Percentiles rank a stretch among this genome's conserved stretches.
Conservation (phyloP, 2,113 vertebrate genomes). For the Leptocoma aspasia region DNA sequence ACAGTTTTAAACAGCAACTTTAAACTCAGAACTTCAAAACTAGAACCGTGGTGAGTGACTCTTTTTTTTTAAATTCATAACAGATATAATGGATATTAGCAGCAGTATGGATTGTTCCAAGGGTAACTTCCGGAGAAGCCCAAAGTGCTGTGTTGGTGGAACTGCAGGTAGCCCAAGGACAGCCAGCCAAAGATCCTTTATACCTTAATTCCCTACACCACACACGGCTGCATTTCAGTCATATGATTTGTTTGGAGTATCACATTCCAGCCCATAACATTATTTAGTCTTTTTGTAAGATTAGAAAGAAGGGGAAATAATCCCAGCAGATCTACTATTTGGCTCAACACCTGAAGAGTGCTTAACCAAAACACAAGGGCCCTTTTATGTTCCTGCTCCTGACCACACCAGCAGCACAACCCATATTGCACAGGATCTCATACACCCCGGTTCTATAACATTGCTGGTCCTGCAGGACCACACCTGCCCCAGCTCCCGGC, state of each 20-base stretch:
- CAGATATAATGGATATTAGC: not conserved
- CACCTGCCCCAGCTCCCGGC: accelerated
- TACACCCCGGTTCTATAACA: accelerated
- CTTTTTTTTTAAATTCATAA: too few relatives aligned
- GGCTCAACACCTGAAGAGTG: not conserved
- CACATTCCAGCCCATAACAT: not conserved
- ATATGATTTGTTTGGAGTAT: not conserved
- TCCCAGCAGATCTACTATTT: not conserved
- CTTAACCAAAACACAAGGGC: not conserved
- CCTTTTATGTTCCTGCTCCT: not conserved
- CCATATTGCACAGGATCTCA: too few relatives aligned
- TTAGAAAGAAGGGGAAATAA: constrained; percentile 8
- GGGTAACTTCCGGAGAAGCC: not conserved
- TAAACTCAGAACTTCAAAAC: too few relatives aligned
- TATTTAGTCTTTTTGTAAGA: constrained; percentile 12
- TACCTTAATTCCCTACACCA: too few relatives aligned
- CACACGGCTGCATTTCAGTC: not conserved
- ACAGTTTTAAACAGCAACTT: too few relatives aligned
- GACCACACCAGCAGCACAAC: accelerated
- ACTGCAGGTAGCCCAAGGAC: not conserved
- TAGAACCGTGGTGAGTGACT: too few relatives aligned
- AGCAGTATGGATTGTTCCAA: not conserved
- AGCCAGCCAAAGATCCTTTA: not conserved
- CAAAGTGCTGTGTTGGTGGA: not conserved
- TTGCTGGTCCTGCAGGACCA: not conserved